phyloP scores from a whole-genome alignment of 1,140 invertebrate species.

The Cepaea nemoralis region DNA sequence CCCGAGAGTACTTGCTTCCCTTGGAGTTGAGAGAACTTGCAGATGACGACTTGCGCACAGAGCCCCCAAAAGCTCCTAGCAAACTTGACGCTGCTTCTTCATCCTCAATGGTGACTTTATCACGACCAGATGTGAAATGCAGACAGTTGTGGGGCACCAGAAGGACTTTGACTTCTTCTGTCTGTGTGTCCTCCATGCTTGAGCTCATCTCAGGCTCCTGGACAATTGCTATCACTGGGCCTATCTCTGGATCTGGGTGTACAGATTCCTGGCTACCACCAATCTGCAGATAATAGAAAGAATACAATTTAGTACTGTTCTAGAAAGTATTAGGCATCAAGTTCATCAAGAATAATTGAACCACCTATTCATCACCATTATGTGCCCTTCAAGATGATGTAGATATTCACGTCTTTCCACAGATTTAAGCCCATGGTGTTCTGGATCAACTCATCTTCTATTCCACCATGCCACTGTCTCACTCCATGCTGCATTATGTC shows the following conservation, averaged over 20 bases:
- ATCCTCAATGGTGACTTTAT: not conserved
- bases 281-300: constrained; percentile 45
- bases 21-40: not conserved
- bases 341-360: too few species aligned
- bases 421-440: too few species aligned
- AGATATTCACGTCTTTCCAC: too few species aligned
- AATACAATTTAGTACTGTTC: too few species aligned
- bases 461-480: too few species aligned
- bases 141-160: constrained; percentile 47
- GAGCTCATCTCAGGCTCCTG: constrained; percentile 53
- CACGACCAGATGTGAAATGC: constrained; percentile 27
- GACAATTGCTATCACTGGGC: constrained; percentile 36
- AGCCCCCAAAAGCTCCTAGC: not conserved
- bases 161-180: constrained; percentile 47
- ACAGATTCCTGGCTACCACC: constrained; percentile 65
- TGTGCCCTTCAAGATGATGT: too few species aligned
- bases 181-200: constrained; percentile 48
- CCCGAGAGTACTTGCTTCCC: not conserved
- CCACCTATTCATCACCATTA: too few species aligned
- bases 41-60: not conserved
- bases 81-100: constrained; percentile 5
- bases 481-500: too few species aligned
- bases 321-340: too few species aligned
- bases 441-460: too few species aligned
- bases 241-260: constrained; percentile 58